Conservation (phyloP, 1,140 invertebrate species). For the Acromyrmex charruanus region DNA sequence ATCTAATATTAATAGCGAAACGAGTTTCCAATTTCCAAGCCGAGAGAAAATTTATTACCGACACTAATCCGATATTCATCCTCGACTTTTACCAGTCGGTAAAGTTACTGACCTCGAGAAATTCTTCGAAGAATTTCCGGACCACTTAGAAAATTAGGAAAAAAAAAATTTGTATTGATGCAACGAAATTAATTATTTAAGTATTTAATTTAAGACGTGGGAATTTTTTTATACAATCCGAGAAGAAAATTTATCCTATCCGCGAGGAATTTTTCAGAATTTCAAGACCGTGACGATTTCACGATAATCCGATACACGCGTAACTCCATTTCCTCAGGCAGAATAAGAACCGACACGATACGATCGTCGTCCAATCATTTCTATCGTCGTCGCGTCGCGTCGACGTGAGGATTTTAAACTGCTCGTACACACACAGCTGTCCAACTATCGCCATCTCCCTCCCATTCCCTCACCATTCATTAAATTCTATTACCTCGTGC, state of each 20-base stretch:
- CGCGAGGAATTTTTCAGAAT: neutral
- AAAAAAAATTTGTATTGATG: neutral
- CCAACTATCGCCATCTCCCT: too few relatives aligned
- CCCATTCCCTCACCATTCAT: conserved; percentile 36
- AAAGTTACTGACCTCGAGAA: neutral
- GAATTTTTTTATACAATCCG: neutral
- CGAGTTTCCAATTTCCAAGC: neutral
- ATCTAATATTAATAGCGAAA: conserved; percentile 7
- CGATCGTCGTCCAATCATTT: conserved; percentile 46
- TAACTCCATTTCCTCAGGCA: conserved; percentile 46
- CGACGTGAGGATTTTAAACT: conserved; percentile 12
- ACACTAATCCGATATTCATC: conserved; percentile 13
- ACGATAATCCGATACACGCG: conserved; percentile 53
- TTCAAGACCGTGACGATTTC: neutral
- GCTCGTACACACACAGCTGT: conserved; percentile 1
- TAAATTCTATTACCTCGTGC: conserved; percentile 54
- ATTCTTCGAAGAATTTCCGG: neutral
- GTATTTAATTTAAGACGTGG: neutral
- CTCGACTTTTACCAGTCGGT: neutral
- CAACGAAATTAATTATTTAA: neutral
- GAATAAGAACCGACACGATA: conserved; percentile 49
- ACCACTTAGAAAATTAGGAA: neutral
- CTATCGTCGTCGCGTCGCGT: neutral
- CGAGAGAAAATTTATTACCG: conserved; percentile 24
- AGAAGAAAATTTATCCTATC: conserved; percentile 6